Base-by-base conservation (phyloP, 2,797 vertebrate species). In the Coccyzus lansbergi region DNA sequence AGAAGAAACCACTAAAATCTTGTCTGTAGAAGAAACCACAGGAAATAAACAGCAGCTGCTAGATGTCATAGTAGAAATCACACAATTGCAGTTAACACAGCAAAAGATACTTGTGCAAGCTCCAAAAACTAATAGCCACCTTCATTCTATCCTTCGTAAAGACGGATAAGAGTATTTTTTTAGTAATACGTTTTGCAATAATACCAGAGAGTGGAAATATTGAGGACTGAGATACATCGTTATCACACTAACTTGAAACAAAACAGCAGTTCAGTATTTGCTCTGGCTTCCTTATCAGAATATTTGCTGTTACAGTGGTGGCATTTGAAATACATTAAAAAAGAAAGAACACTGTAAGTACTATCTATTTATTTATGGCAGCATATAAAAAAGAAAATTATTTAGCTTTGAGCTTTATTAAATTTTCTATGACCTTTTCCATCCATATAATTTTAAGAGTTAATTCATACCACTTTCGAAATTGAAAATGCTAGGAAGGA, bases 1-100 rank as follows among this genome's bases (percentile, higher is more conserved):
- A 80, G 92, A 67, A 90, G 58, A 88, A 90, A 75, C 93, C 89
- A 80, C 92, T 94, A 88, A 92, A 93, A 83, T 94, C 72, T 84
- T 83, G 71, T 79, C 79, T 68, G 10, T 52, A 49, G 48, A 79
- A 75, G 59, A 93, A 94, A 76, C 34, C 87, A 84, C 72, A 51
- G 52, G 88, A 92, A 83, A 89, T 69, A 95, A 94, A 83, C 67
- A 80, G 69, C 69, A 82, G 67, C 67, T 55, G 38, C 40, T 79
- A 84, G 68, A 94, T 51, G 19, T 88, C 70, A 56, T 21, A 70
- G 75, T 69, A 93, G 87, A 89, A 83, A 92, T 93, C 91, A 60
- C 75, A 82, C 67, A 90, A 81, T 22, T 83, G 40, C 70, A 69
- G 65, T 81, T 78, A 74, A 46, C 18, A 26, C 15, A 55, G 51